A percentile compares a stretch with the other conserved stretches of the same genome.
These are phyloP conservation scores for Poecilia latipinna DNA, from an alignment of 2,113 vertebrate genomes.

Conservation along the genomic window DNA sequence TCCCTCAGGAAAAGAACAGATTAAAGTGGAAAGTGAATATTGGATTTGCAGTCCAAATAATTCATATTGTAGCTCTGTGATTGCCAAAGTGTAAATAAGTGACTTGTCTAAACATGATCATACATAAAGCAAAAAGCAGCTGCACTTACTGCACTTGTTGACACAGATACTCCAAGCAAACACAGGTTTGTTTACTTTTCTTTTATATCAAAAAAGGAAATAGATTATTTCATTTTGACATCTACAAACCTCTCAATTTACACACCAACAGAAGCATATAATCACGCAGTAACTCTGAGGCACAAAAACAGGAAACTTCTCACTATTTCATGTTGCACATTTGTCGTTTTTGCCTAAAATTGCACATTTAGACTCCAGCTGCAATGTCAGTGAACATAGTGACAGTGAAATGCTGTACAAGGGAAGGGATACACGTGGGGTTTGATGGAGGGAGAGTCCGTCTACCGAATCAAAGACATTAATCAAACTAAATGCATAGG, in stretches of 20 bases:
- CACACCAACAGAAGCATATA: conserved; percentile 93
- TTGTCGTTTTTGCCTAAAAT: conserved; percentile 76
- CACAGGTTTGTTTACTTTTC: conserved; percentile 47
- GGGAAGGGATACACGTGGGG: conserved; percentile 18
- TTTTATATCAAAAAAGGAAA: conserved; percentile 86
- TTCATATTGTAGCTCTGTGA: neutral
- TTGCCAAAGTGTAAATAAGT: neutral
- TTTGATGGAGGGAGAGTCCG: conserved; percentile 57
- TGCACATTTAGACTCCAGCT: conserved; percentile 78
- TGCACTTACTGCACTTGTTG: neutral
- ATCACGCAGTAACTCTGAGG: conserved; percentile 87
- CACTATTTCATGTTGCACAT: conserved; percentile 85
- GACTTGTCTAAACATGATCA: neutral
- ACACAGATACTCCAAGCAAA: conserved; percentile 56
- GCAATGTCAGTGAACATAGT: conserved; percentile 84
- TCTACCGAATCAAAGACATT: conserved; percentile 83
- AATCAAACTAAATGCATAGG: conserved; percentile 69
- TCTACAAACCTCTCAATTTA: conserved; percentile 93
- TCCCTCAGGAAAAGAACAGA: neutral
- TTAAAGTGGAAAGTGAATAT: neutral
- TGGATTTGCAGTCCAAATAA: neutral
- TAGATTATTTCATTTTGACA: conserved; percentile 94
- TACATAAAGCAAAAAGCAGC: neutral
- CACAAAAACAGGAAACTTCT: conserved; percentile 90
- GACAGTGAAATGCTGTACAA: conserved; percentile 53